Evolutionary conservation across 2,888 invertebrate genomes (phyloP), one percentile per base, ranked within the genome.

Genomic region (Calameuta idolon): DNA sequence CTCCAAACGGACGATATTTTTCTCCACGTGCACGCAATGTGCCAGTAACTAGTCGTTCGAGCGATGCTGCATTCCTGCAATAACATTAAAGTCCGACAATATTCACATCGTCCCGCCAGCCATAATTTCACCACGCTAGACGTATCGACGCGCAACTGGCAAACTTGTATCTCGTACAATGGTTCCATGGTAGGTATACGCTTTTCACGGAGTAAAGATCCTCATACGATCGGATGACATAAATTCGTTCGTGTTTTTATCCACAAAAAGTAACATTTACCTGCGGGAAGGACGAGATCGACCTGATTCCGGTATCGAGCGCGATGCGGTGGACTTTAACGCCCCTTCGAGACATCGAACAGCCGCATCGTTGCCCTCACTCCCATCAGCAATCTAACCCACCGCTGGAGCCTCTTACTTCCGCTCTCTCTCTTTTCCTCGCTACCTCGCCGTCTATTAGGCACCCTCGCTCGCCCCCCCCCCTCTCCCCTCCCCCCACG

Each of bases 61-160:
- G 69, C 83, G 83, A 83, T 79, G 77, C 79, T 74, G 76, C 81
- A 83, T 83, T 82, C 83, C 83, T 55, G 76, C 75, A 69, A 34
- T 69, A 75, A 75, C 82, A 81, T 82, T 82, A 82, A 82, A 82
- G 80, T 74, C 78, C 78, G 40, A 33, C 78, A 81, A 81, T 82
- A 83, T 81, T 83, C 83, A 83, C 79, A 82, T 76, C 79, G 80
- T 82, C 78, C 80, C 75, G 55, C 71, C 31, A 37, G 79, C 79
- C 74, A 82, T 83, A 84, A 83, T 81, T 84, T 84, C 74, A 76
- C 34, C 30, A 30, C 76, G 76, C 37, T 79, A 81, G 75, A 79
- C 81, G 81, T 81, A 77, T 77, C 82, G 81, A 79, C 76, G 83
- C 83, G 78, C 81, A 80, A 80, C 55, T 55, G 55, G 55, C 55